A percentile compares a stretch with the other conserved stretches of the same genome.
Evolutionary conservation across 1,140 invertebrate genomes (phyloP).

Genomic region (Drosophila asahinai): DNA sequence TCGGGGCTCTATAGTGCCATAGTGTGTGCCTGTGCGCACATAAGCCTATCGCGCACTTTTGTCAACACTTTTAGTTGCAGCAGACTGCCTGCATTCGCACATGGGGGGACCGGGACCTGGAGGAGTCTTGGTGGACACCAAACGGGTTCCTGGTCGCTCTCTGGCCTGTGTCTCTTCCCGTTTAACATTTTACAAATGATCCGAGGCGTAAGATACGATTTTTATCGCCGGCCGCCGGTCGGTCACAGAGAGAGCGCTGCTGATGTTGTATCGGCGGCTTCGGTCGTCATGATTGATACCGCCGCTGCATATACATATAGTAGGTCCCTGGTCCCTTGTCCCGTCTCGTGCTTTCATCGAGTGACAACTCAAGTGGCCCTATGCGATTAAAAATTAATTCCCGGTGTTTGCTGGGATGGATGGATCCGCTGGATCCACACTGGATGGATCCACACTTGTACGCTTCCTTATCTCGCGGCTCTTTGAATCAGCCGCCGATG

Average conservation of each 20-base stretch:
- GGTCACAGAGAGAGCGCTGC: conserved; percentile 35
- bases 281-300: conserved; percentile 55
- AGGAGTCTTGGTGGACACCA: conserved; percentile 42
- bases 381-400: conserved; percentile 82
- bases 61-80: conserved; percentile 78
- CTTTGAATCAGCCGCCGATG: conserved; percentile 76
- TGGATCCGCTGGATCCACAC: conserved; percentile 15
- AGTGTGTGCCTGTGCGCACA: conserved; percentile 34
- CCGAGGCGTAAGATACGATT: conserved; percentile 74
- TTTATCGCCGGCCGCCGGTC: conserved; percentile 61
- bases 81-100: conserved; percentile 30
- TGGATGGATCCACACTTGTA: conserved; percentile 13
- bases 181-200: conserved; percentile 77
- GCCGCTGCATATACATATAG: conserved; percentile 28
- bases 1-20: conserved; percentile 54
- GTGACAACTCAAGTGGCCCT: conserved; percentile 79
- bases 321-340: conserved; percentile 12
- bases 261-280: conserved; percentile 20
- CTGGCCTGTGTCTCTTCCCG: conserved; percentile 45
- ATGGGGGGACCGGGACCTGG: conserved; percentile 24
- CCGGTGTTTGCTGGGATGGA: conserved; percentile 59
- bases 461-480: conserved; percentile 56
- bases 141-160: conserved; percentile 73
- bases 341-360: conserved; percentile 42
- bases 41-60: conserved; percentile 79